phyloP scores from a whole-genome alignment of 2,888 invertebrate genomes.

The Papilio protenor region DNA sequence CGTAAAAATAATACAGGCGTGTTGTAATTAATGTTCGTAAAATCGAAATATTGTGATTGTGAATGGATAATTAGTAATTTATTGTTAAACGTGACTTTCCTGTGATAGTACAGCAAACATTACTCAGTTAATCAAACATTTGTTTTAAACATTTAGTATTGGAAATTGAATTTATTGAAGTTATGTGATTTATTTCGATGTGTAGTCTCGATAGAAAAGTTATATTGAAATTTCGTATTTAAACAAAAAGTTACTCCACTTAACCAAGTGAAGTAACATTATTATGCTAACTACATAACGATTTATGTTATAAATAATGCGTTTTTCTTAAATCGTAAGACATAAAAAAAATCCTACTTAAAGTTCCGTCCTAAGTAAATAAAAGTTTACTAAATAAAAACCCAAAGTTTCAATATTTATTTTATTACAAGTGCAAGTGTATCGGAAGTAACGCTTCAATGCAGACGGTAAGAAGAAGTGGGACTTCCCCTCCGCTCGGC shows the following conservation, averaged over 20 bases:
- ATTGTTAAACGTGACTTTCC: constrained; percentile 8
- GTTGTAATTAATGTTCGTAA: constrained; percentile 8
- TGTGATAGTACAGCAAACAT: not conserved
- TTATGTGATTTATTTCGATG: not conserved
- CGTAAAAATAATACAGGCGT: constrained; percentile 7
- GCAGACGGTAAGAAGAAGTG: constrained; percentile 45
- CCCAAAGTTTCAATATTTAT: constrained; percentile 7
- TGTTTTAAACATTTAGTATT: not conserved
- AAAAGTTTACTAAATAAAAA: not conserved
- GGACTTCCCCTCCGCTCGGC: constrained; percentile 43
- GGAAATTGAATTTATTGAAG: not conserved
- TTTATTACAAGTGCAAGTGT: constrained; percentile 21
- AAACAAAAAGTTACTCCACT: too few species aligned
- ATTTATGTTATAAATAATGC: too few species aligned
- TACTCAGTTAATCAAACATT: not conserved
- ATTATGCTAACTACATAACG: too few species aligned
- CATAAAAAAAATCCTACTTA: too few species aligned
- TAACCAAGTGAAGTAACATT: too few species aligned
- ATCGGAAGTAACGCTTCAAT: constrained; percentile 36
- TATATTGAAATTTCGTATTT: too few species aligned
- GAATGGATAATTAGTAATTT: not conserved
- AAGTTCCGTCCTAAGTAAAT: not conserved
- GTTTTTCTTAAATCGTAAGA: too few species aligned
- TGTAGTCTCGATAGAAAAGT: too few species aligned
- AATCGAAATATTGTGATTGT: not conserved